A percentile compares a stretch with the other conserved stretches of the same genome.
Conservation (phyloP, 2,888 invertebrate species). For the Venustoraphidia nigricollis region DNA sequence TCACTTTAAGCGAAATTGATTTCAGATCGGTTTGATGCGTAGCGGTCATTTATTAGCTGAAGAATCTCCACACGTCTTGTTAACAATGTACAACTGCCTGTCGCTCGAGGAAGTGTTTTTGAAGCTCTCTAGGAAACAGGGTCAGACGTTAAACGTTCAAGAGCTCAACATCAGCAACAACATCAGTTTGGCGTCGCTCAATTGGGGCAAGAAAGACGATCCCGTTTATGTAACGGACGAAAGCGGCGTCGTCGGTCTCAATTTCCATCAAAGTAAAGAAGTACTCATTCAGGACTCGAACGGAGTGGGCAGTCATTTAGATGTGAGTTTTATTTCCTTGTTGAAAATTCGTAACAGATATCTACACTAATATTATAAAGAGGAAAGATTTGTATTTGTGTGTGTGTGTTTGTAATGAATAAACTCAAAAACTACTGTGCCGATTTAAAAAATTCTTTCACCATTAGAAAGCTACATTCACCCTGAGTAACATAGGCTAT, state of each 20-base stretch:
- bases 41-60: constrained; percentile 82
- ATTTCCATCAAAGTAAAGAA: constrained; percentile 86
- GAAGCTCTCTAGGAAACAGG: constrained; percentile 71
- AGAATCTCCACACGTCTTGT: constrained; percentile 69
- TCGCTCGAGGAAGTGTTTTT: constrained; percentile 87
- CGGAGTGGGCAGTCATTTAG: constrained; percentile 37
- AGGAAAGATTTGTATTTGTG: too few species aligned
- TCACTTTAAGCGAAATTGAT: too few species aligned
- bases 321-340: constrained; percentile 28
- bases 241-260: constrained; percentile 72
- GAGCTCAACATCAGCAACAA: constrained; percentile 58
- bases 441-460: too few species aligned
- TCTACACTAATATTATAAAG: too few species aligned
- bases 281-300: constrained; percentile 64
- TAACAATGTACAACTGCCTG: constrained; percentile 69
- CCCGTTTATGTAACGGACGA: constrained; percentile 75
- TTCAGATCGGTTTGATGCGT: constrained; percentile 86
- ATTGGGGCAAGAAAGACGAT: constrained; percentile 68
- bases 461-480: too few species aligned
- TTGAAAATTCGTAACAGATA: too few species aligned
- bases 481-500: too few species aligned
- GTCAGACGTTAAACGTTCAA: constrained; percentile 34
- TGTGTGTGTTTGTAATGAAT: too few species aligned
- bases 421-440: too few species aligned
- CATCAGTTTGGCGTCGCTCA: constrained; percentile 64